Evolutionary conservation across 2,888 invertebrate species (phyloP), one percentile per base, ranked within the genome.

Genomic region (Frankliniella intonsa): DNA sequence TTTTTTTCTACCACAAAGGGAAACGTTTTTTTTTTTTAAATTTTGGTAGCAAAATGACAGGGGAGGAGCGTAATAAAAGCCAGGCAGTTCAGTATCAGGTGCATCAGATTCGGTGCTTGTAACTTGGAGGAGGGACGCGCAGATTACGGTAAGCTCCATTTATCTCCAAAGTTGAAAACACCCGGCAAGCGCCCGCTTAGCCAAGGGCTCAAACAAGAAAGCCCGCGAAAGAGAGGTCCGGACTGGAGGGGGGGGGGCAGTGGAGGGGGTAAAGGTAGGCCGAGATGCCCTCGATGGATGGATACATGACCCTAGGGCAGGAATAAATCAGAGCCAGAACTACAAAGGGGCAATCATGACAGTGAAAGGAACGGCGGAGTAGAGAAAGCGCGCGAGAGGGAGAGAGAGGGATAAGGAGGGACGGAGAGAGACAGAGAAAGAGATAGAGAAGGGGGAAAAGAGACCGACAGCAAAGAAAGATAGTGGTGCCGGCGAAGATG

Each of bases 401-500:
- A 62, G n/a, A 14, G 14, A 62, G 62, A 62, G 62, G 19, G 62
- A 38, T 38, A 5, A n/a, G 62, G 17, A 62, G 17, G 62, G 69
- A 9, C 22, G 22, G 69, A 69, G 22, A 69, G 11, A 7, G 10
- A 22, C 69, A 69, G 22, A 69, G 69, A 25, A 22, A 14, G 62
- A 11, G 25, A 8, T n/a, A 19, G 25, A 12, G 69, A 22, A 22
- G 17, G 17, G 14, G 62, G 14, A 14, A 62, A n/a, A 62, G 19
- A 76, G 69, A 12, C 22, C 9, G 69, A 76, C 22, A 12, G 69
- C 69, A 76, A 76, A 76, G 69, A 76, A 76, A 76, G 69, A 76
- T 76, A 76, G 69, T 76, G 69, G 69, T 76, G 69, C 69, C 69
- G 69, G 69, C 69, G 69, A 76, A 76, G 69, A 76, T 76, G 69